Base-by-base conservation (phyloP, 2,797 vertebrate genomes). In the Nannoperca obscura region DNA sequence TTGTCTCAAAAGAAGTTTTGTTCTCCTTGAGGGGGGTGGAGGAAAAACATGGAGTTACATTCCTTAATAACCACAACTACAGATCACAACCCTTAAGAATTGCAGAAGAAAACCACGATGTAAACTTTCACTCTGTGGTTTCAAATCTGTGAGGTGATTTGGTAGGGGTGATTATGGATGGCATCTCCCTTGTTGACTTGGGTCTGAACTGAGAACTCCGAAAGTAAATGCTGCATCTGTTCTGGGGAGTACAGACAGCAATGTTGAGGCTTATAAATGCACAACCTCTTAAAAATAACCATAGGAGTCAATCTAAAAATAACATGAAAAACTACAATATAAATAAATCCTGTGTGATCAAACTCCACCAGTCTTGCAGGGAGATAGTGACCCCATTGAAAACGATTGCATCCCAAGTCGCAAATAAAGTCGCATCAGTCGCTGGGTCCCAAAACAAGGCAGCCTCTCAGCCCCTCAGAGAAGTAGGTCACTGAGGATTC, bases 401-500 rank as follows among this genome's bases (percentile, higher is more conserved):
- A 61, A 15, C 3, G 17, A 82, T 46, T 52, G 63, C 82, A n/a
- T 81, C 82, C 90, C 74, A 81, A 88, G 71, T 74, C 67, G 68
- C 74, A 82, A 80, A 87, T 67, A 61, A 84, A 81, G 79, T 88
- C 81, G 44, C 90, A 92, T 93, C 91, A 88, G 83, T 89, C 24
- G 19, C 79, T 55, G 79, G 73, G 82, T 89, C 79, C 84, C 76
- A 78, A 89, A 93, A 95, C 92, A 94, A 94, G 89, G 91, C 84
- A 36, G 87, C 88, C 91, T 92, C 92, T 93, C 78, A 93, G 89
- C 62, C 19, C 70, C 83, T 68, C 46, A 5, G 68, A 90, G 89
- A 95, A 94, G 91, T 94, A 94, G 93, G 93, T 95, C 92, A 93
- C 84, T 87, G 85, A 92, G 90, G 93, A 94, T 94, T 93, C 91